phyloP scores from a whole-genome alignment of 2,888 invertebrate species.

The Drosophila lacicola region DNA sequence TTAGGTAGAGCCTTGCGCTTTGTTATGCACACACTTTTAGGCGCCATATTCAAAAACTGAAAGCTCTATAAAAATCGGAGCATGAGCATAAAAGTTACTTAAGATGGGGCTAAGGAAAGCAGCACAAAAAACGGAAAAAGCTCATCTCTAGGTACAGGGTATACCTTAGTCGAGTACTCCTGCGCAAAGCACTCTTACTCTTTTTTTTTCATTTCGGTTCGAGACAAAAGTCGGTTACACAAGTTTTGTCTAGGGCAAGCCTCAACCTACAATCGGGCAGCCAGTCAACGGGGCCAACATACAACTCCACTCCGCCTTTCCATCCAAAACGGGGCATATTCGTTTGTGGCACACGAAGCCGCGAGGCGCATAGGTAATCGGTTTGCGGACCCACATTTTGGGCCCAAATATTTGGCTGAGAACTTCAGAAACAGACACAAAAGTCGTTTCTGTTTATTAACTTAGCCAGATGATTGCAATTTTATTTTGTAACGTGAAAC shows the following conservation, averaged over 20 bases:
- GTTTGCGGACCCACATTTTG: neutral
- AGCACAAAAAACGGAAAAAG: too few relatives aligned
- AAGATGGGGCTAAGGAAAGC: too few relatives aligned
- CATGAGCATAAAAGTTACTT: too few relatives aligned
- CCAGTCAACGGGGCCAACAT: neutral
- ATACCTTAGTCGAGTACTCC: neutral
- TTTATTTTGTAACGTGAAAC: conserved; percentile 7
- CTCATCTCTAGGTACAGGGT: neutral
- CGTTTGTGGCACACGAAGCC: conserved; percentile 9
- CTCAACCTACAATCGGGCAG: conserved; percentile 2
- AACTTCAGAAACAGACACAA: neutral
- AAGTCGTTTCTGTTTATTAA: neutral
- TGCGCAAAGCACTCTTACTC: too few relatives aligned
- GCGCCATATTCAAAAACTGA: too few relatives aligned
- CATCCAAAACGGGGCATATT: conserved; percentile 6
- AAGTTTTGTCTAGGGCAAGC: conserved; percentile 38
- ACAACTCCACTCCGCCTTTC: conserved; percentile 9
- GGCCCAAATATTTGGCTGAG: conserved; percentile 7
- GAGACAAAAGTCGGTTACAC: conserved; percentile 36
- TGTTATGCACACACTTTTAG: too few relatives aligned
- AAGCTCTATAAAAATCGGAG: too few relatives aligned
- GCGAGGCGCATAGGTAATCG: neutral
- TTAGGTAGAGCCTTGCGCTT: too few relatives aligned
- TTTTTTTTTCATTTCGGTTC: neutral
- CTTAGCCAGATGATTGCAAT: conserved; percentile 5